These are phyloP conservation scores for Alauda arvensis DNA, from an alignment of 2,797 vertebrate genomes.

Conservation along the genomic window DNA sequence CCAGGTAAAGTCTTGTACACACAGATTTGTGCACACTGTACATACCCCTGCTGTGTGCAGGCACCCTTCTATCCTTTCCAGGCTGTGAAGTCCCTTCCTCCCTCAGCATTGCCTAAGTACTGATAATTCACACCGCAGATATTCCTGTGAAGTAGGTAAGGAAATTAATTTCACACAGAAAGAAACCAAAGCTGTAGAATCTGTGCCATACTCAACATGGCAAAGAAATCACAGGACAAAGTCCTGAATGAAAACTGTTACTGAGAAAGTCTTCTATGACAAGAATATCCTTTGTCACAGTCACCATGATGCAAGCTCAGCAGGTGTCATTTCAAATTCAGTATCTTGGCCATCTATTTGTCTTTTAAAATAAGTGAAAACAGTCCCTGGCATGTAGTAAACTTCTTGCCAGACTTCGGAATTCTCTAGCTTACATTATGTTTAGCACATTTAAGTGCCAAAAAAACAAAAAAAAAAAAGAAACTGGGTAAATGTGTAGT, in stretches of 20 bases:
- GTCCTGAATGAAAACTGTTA: not conserved
- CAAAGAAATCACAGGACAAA: not conserved
- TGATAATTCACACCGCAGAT: not conserved
- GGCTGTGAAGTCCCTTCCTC: not conserved
- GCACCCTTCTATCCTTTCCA: not conserved
- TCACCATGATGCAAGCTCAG: constrained; percentile 2
- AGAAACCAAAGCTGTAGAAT: not conserved
- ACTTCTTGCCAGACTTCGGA: constrained; percentile 12
- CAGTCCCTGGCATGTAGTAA: constrained; percentile 9
- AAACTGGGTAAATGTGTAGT: constrained; percentile 28
- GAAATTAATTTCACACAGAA: not conserved
- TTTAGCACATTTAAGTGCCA: constrained; percentile 24
- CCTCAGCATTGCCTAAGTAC: not conserved
- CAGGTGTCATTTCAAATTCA: constrained; percentile 18
- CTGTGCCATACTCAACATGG: not conserved
- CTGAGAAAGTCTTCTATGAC: not conserved
- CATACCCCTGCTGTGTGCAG: rapidly evolving
- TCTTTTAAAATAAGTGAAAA: constrained; percentile 23
- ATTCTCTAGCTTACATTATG: constrained; percentile 27
- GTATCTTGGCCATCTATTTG: constrained; percentile 21
- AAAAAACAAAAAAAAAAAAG: not conserved
- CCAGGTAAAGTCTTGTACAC: not conserved
- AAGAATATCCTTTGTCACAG: not conserved
- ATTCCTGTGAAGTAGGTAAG: not conserved
- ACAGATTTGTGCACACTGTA: not conserved